These are phyloP conservation scores for Pseudorhombus dupliciocellatus DNA, from an alignment of 2,113 vertebrate species.

Conservation along the genomic window DNA sequence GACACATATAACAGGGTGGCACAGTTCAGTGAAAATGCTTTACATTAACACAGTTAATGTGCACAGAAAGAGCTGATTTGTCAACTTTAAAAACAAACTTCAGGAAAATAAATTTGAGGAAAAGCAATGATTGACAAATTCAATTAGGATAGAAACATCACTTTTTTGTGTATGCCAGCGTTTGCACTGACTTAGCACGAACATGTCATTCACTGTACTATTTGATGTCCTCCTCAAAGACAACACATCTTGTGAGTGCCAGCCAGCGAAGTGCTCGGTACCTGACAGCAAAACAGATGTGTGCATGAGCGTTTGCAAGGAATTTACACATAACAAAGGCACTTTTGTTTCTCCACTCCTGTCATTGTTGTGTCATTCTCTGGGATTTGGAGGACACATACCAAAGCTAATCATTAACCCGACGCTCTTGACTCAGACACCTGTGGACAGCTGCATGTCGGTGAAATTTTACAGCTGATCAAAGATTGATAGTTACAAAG, in stretches of 20 bases:
- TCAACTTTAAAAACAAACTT: conserved; percentile 13
- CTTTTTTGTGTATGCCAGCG: neutral
- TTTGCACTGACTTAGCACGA: neutral
- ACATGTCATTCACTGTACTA: neutral
- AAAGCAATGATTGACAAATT: neutral
- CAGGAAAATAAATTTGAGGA: conserved; percentile 31
- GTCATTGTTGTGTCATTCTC: neutral
- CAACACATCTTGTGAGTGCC: neutral
- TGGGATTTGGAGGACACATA: conserved; percentile 1
- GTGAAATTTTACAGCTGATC: conserved; percentile 18
- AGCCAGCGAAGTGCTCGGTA: neutral
- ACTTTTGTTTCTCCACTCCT: conserved; percentile 1
- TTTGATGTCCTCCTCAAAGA: conserved; percentile 20
- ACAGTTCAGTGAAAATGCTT: conserved; percentile 1
- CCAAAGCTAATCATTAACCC: conserved; percentile 27
- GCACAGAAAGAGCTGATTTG: conserved; percentile 2
- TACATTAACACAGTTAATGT: conserved; percentile 13
- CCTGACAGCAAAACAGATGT: neutral
- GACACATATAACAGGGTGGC: too few relatives aligned
- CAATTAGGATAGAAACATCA: neutral
- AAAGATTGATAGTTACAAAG: conserved; percentile 13
- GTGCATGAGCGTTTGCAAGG: neutral
- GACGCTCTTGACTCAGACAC: conserved; percentile 23
- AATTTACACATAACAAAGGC: neutral
- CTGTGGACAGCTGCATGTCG: conserved; percentile 1